Conservation (phyloP, 1,140 invertebrate genomes). For the Calycopis cecrops region DNA sequence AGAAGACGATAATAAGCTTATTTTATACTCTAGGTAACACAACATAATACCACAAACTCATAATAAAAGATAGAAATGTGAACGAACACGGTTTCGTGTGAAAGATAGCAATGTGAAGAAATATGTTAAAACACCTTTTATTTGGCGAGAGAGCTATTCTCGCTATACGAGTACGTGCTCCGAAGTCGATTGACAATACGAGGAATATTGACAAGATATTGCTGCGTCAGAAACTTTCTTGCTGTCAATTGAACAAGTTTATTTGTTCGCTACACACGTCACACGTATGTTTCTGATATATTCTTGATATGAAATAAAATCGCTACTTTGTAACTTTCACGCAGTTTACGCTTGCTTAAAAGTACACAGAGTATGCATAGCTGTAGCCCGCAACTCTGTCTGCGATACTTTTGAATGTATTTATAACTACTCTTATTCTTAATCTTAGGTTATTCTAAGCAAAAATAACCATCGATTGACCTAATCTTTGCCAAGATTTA, state of each 20-base stretch:
- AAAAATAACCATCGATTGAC: background rate
- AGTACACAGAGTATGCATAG: too few relatives aligned
- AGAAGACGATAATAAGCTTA: too few relatives aligned
- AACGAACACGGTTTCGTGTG: too few relatives aligned
- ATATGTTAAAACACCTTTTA: too few relatives aligned
- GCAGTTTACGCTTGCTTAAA: background rate
- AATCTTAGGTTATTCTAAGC: background rate
- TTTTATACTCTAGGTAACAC: too few relatives aligned
- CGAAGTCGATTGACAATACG: constrained; percentile 1
- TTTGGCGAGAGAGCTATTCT: too few relatives aligned
- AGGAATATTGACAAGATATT: background rate
- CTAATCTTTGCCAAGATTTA: background rate
- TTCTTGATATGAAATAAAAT: constrained; percentile 1
- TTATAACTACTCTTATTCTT: too few relatives aligned
- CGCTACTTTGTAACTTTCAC: constrained; percentile 1
- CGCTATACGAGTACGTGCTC: constrained; percentile 1
- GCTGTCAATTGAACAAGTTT: constrained; percentile 5
- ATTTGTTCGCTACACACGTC: background rate
- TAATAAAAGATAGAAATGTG: too few relatives aligned
- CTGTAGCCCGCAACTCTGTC: background rate
- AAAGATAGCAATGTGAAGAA: too few relatives aligned
- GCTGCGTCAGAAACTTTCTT: background rate
- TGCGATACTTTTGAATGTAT: background rate
- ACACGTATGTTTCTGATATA: constrained; percentile 5
- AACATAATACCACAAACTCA: too few relatives aligned